Evolutionary conservation across 2,113 vertebrate genomes (phyloP).

Genomic region (Potamarius usumacintae): DNA sequence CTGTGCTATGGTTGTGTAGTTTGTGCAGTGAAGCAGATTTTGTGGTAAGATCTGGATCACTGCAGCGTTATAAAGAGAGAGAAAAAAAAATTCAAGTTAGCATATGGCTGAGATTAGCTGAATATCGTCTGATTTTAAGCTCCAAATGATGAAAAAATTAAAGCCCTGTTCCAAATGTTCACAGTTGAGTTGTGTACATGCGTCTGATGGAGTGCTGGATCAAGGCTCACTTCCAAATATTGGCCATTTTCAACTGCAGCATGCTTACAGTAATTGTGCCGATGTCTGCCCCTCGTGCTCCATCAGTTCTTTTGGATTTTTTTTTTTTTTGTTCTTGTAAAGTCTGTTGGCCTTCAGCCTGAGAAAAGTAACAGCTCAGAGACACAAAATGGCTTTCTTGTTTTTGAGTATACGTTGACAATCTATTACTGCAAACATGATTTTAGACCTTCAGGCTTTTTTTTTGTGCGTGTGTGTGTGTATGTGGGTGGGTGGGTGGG

Average conservation of each 20-base stretch:
- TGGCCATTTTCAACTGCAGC: constrained; percentile 13
- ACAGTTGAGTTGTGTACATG: not conserved
- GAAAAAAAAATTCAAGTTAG: not conserved
- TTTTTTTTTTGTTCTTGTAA: constrained; percentile 31
- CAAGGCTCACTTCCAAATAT: not conserved
- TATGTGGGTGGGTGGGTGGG: not conserved
- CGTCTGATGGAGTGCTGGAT: not conserved
- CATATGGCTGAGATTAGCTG: constrained; percentile 6
- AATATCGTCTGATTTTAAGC: not conserved
- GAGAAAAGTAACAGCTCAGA: constrained; percentile 40
- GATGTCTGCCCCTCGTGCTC: constrained; percentile 10
- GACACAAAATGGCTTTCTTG: constrained; percentile 46
- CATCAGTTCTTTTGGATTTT: constrained; percentile 35
- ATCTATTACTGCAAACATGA: constrained; percentile 52
- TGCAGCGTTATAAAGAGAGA: not conserved
- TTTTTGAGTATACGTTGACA: constrained; percentile 52
- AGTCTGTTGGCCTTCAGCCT: constrained; percentile 37
- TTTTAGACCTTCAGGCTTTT: constrained; percentile 42
- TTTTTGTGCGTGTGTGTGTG: constrained; percentile 4
- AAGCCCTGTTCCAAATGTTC: not conserved
- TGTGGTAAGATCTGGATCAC: not conserved
- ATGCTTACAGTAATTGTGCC: constrained; percentile 44
- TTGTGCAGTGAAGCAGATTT: not conserved
- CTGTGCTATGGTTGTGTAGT: constrained; percentile 1
- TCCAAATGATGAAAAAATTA: not conserved